Evolutionary conservation across 2,113 vertebrate genomes (phyloP).

Genomic region (Setophaga coronata): DNA sequence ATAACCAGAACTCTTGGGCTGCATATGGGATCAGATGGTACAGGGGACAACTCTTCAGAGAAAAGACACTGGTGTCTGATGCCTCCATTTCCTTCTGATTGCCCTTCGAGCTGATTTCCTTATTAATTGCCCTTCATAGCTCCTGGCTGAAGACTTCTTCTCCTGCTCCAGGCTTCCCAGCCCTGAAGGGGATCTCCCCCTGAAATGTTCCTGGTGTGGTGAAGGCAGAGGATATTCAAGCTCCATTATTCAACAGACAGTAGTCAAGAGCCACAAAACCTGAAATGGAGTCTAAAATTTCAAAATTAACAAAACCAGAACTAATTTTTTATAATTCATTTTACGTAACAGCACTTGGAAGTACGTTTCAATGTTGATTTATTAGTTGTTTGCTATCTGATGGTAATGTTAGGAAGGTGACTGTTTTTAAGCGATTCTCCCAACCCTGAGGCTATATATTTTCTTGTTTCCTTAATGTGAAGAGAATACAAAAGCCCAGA

Average conservation of each 20-base stretch:
- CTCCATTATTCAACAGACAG: neutral
- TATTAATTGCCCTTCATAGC: fast-evolving
- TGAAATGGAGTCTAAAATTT: neutral
- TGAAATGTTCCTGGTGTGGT: neutral
- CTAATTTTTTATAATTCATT: neutral
- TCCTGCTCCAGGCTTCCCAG: neutral
- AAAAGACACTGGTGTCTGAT: neutral
- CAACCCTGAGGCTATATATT: neutral
- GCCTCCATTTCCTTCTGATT: neutral
- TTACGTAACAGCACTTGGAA: neutral
- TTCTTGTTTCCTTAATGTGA: neutral
- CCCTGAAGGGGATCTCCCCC: fast-evolving
- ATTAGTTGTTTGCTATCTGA: neutral
- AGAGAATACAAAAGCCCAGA: neutral
- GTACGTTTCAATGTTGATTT: neutral
- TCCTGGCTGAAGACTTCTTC: neutral
- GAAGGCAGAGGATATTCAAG: neutral
- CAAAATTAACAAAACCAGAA: neutral
- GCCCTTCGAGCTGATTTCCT: neutral
- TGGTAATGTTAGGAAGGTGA: neutral
- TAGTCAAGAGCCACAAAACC: neutral
- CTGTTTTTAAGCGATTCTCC: neutral
- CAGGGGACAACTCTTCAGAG: fast-evolving
- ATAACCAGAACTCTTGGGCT: neutral
- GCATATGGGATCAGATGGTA: neutral